phyloP scores from a whole-genome alignment of 92 coral and sea anemone species.

The Palythoa grandis region DNA sequence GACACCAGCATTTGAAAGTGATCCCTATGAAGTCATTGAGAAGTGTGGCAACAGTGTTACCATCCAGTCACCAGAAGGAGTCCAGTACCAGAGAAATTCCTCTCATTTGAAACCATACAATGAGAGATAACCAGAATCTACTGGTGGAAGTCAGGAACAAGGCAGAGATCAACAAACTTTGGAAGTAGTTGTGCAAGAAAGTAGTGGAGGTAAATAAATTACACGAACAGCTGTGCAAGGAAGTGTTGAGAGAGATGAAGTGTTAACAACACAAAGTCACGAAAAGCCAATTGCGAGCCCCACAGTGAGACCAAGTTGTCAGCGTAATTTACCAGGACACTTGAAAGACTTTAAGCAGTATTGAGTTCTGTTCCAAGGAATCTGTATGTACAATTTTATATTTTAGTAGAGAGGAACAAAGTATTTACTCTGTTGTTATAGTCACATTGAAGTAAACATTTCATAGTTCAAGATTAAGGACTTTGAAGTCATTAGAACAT shows the following conservation, averaged over 20 bases:
- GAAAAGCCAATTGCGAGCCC: neutral
- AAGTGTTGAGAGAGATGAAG: constrained; percentile 7
- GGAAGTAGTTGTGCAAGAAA: neutral
- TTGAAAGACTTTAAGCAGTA: constrained; percentile 15
- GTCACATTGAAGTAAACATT: constrained; percentile 14
- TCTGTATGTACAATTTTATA: constrained; percentile 12
- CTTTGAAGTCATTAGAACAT: too few relatives aligned
- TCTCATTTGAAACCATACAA: neutral
- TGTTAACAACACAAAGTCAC: neutral
- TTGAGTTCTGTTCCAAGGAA: constrained; percentile 24
- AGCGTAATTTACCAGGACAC: constrained; percentile 8
- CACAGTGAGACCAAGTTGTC: neutral
- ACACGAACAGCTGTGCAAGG: neutral
- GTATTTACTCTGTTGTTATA: neutral
- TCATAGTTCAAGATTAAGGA: neutral
- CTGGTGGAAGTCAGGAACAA: constrained; percentile 3
- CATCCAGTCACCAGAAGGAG: constrained; percentile 46
- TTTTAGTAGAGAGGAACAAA: constrained; percentile 1
- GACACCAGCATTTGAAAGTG: constrained; percentile 52
- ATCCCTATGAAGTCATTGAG: constrained; percentile 48
- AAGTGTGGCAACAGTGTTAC: constrained; percentile 57
- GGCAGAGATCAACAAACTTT: neutral
- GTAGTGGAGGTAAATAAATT: neutral
- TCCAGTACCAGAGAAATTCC: constrained; percentile 50
- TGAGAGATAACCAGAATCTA: constrained; percentile 22